Evolutionary conservation across 2,888 invertebrate species (phyloP).

Genomic region (Agriotes lineatus): DNA sequence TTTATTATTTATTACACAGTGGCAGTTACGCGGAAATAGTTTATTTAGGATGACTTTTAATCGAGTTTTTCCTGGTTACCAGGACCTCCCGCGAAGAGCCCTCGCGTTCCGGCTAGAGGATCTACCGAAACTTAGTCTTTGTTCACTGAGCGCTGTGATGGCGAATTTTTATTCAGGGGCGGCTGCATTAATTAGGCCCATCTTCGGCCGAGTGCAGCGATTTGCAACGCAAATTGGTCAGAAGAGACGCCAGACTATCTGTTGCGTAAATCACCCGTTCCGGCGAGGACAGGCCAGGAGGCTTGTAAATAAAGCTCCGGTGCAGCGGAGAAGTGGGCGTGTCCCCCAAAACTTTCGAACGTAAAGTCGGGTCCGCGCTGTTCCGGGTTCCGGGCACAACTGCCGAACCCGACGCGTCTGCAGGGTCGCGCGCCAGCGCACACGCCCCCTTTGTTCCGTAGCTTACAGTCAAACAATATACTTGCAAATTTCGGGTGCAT

Average conservation of each 20-base stretch:
- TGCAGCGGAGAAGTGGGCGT: slow-evolving; percentile 43
- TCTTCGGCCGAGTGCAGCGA: too few species aligned
- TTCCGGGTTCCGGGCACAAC: slow-evolving; percentile 45
- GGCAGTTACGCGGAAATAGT: not conserved
- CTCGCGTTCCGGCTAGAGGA: too few species aligned
- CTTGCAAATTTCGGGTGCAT: slow-evolving; percentile 44
- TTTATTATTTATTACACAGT: slow-evolving; percentile 23
- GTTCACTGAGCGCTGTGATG: too few species aligned
- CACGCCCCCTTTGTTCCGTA: slow-evolving; percentile 44
- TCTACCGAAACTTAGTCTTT: too few species aligned
- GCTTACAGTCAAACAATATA: slow-evolving; percentile 45
- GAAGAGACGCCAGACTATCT: not conserved
- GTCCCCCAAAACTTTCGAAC: slow-evolving; percentile 33
- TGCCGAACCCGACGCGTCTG: slow-evolving; percentile 44
- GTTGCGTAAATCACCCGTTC: slow-evolving; percentile 1
- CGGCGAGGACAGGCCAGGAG: slow-evolving; percentile 18
- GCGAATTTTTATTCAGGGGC: too few species aligned
- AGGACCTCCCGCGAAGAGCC: too few species aligned
- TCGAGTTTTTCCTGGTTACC: not conserved
- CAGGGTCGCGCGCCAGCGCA: slow-evolving; percentile 45
- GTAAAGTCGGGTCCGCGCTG: slow-evolving; percentile 40
- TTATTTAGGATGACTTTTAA: not conserved
- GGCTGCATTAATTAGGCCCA: too few species aligned
- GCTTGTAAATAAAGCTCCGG: slow-evolving; percentile 33
- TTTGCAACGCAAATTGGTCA: not conserved